phyloP scores from a whole-genome alignment of 2,113 vertebrate genomes.

The Pituophis catenifer region DNA sequence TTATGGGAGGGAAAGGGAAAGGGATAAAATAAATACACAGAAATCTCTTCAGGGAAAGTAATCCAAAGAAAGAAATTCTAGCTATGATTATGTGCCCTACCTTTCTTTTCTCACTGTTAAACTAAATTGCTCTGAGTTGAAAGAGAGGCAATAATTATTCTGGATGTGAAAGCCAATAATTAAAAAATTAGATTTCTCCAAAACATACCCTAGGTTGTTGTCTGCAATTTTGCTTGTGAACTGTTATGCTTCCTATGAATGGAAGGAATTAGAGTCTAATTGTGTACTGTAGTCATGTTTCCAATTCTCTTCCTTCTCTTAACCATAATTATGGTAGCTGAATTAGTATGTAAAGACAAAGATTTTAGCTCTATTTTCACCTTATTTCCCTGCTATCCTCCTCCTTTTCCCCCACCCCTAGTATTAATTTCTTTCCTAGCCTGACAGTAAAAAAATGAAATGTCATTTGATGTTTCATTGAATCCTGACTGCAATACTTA shows the following conservation, averaged over 20 bases:
- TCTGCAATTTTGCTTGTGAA: not conserved
- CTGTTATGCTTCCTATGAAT: not conserved
- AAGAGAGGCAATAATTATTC: not conserved
- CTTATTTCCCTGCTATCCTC: not conserved
- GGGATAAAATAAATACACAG: not conserved
- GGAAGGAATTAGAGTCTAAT: not conserved
- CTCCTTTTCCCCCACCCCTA: not conserved
- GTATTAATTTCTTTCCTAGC: not conserved
- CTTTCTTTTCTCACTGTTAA: not conserved
- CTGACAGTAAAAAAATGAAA: not conserved
- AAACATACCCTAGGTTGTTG: not conserved
- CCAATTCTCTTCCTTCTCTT: not conserved
- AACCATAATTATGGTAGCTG: not conserved
- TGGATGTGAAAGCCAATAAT: not conserved
- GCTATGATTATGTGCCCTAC: not conserved
- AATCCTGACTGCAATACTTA: not conserved
- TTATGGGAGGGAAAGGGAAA: not conserved
- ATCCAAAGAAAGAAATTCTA: constrained; percentile 7
- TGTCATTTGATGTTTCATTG: not conserved
- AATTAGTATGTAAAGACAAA: not conserved
- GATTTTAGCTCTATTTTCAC: not conserved
- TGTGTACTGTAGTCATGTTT: not conserved
- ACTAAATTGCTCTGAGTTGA: not conserved
- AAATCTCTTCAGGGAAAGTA: constrained; percentile 30
- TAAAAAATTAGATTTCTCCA: not conserved